These are phyloP conservation scores for Trematomus loennbergii DNA, from an alignment of 2,113 vertebrate species.

Conservation along the genomic window DNA sequence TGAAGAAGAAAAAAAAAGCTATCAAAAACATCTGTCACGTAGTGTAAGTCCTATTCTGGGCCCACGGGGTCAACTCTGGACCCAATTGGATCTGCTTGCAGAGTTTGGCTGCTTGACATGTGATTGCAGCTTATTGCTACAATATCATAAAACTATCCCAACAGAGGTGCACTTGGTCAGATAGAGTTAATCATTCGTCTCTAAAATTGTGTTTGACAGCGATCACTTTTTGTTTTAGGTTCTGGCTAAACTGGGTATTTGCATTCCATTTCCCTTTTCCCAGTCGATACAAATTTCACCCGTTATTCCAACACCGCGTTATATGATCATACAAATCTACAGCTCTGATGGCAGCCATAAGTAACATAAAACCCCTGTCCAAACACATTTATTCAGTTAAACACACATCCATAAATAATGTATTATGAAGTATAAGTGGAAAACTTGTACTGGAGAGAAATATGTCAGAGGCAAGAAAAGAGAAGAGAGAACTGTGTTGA, in stretches of 20 bases:
- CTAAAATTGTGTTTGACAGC: constrained; percentile 64
- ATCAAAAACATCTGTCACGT: constrained; percentile 62
- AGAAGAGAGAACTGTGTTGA: background rate
- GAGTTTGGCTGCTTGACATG: constrained; percentile 32
- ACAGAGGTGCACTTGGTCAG: constrained; percentile 52
- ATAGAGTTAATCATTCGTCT: constrained; percentile 56
- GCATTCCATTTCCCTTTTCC: constrained; percentile 43
- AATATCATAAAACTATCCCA: constrained; percentile 34
- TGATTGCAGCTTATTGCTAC: constrained; percentile 62
- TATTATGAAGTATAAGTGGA: constrained; percentile 1
- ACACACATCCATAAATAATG: constrained; percentile 18
- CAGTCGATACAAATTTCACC: constrained; percentile 23
- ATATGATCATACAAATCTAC: constrained; percentile 30
- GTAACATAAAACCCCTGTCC: constrained; percentile 15
- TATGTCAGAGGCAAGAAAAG: background rate
- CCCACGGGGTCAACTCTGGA: constrained; percentile 41
- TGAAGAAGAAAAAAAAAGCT: constrained; percentile 10
- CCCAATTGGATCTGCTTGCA: constrained; percentile 48
- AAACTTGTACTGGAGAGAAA: constrained; percentile 1
- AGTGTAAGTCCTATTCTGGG: constrained; percentile 39
- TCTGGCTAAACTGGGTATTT: constrained; percentile 54
- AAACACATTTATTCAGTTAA: constrained; percentile 35
- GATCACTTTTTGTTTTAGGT: constrained; percentile 45
- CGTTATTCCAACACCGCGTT: constrained; percentile 21
- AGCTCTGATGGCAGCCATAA: constrained; percentile 18